Conservation (phyloP, 2,888 invertebrate genomes). For the Pegoplata infirma region DNA sequence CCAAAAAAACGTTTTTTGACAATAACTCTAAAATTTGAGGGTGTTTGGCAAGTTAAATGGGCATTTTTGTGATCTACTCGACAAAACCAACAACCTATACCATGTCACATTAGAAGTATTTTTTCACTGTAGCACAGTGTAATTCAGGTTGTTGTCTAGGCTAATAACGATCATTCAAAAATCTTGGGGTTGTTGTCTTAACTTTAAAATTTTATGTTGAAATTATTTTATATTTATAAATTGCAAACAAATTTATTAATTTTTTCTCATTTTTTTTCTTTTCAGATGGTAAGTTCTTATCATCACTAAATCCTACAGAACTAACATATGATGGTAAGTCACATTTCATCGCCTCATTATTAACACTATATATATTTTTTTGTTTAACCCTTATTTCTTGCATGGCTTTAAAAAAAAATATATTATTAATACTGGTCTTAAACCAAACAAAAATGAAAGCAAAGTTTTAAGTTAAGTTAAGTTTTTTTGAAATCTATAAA, state of each 20-base stretch:
- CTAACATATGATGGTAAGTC: constrained; percentile 78
- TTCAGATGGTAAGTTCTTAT: constrained; percentile 79
- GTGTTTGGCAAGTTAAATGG: too few species aligned
- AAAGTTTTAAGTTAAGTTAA: constrained; percentile 55
- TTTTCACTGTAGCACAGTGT: too few species aligned
- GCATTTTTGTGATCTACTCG: too few species aligned
- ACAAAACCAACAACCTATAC: too few species aligned
- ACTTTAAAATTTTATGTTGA: neutral
- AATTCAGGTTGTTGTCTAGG: too few species aligned
- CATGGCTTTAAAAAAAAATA: constrained; percentile 30
- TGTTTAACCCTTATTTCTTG: constrained; percentile 39
- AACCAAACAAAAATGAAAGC: constrained; percentile 14
- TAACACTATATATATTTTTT: constrained; percentile 63
- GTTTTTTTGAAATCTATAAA: constrained; percentile 58
- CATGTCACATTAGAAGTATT: too few species aligned
- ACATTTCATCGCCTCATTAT: constrained; percentile 74
- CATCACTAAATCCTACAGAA: constrained; percentile 79
- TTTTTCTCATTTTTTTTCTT: constrained; percentile 66
- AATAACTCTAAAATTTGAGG: too few species aligned
- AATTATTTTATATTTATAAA: neutral
- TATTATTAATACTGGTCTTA: neutral
- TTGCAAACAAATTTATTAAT: neutral
- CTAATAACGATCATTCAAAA: too few species aligned
- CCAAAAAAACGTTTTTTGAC: too few species aligned
- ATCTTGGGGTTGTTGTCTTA: too few species aligned